Base-by-base conservation (phyloP, 2,888 invertebrate species). In the Napeogenes inachia region DNA sequence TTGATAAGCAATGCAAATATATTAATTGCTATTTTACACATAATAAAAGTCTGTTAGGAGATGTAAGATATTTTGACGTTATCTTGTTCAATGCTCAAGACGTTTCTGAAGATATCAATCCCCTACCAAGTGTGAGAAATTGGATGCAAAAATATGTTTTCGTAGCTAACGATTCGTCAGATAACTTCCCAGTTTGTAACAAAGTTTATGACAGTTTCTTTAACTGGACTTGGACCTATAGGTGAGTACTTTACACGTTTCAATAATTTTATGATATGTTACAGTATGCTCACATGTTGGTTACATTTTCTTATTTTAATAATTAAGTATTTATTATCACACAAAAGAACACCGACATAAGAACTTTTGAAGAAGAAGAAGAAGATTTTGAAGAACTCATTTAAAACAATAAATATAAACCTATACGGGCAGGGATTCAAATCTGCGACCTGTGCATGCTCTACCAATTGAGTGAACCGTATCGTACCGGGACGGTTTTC, bases 191-290 rank as follows among this genome's bases (percentile, higher is more conserved):
- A 4, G 74, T 87, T 2, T 89, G 87, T 62, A 68, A 79, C 65
- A 50, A 77, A 0, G 56, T 71, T 13, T 89, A 81, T 61, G 85
- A 89, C 30, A 46, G 72, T 35, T 89, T 78, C 66, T 89, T 89
- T 60, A 89, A 89, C 63, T 89, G 89, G 89, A 87, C 87, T 13
- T 89, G 88, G 89, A 84, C 85, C 0, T 89, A 88, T 68, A 84
- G 77, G 87, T 87, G 72, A 64, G 70, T 58, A 8, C 21, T 32
- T 61, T 50, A 50, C 12, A 45, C 10, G 5, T 54, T 42, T 42
- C 42, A 42, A 8, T 10, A 42, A 10, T 12, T 42, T 42, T 10
- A 6, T 38, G 38, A 2, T 38, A 38, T 38, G 38, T 38, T 38
- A 38, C 8, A 6, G 38, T 38, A 4, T 38, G 4, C 38, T 38